Evolutionary conservation across 2,797 vertebrate genomes (phyloP).

Genomic region (Fratercula arctica): DNA sequence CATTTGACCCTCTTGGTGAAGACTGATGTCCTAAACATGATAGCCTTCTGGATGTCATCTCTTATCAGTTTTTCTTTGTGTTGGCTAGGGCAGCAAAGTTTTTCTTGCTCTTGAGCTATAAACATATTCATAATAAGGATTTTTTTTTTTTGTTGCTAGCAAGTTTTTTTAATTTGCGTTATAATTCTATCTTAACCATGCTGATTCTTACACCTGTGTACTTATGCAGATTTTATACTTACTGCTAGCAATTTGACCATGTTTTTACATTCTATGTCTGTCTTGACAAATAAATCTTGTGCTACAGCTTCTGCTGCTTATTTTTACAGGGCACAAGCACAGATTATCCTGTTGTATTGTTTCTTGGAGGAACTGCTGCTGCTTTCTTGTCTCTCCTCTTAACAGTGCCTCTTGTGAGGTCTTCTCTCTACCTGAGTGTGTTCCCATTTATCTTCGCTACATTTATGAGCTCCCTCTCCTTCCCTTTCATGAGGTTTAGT

Average conservation of each 20-base stretch:
- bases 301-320: background rate
- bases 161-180: background rate
- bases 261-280: background rate
- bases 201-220: background rate
- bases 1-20: background rate
- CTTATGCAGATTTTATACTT: background rate
- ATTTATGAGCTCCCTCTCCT: background rate
- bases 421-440: background rate
- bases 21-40: background rate
- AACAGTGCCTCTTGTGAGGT: background rate
- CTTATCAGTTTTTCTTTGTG: background rate
- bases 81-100: background rate
- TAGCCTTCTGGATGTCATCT: background rate
- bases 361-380: background rate
- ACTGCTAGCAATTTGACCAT: background rate
- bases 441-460: background rate
- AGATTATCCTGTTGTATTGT: background rate
- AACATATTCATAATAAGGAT: background rate
- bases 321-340: background rate
- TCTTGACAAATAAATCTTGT: background rate
- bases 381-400: background rate
- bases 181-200: background rate
- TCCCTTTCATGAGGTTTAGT: background rate
- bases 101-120: background rate
- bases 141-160: background rate